Conservation (phyloP, 2,888 invertebrate genomes). For the Rhodophaea formosa region DNA sequence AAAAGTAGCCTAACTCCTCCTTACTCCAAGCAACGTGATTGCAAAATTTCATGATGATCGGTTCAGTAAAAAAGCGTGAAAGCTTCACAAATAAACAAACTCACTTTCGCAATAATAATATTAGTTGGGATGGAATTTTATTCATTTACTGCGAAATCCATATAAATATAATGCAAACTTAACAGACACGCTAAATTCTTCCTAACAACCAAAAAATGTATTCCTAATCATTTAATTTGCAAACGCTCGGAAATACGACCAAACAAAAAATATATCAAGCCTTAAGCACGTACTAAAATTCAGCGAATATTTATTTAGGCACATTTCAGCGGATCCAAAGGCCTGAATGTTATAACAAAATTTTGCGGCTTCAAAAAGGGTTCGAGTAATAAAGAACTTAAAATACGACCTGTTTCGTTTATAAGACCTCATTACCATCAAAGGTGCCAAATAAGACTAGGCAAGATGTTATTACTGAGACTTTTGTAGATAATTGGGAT, state of each 20-base stretch:
- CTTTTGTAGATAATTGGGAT: neutral
- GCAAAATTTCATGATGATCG: too few species aligned
- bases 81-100: too few species aligned
- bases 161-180: too few species aligned
- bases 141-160: too few species aligned
- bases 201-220: neutral
- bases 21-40: too few species aligned
- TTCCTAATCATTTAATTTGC: neutral
- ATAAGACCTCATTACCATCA: slow-evolving; percentile 4
- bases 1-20: too few species aligned
- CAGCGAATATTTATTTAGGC: slow-evolving; percentile 9
- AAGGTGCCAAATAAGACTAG: neutral
- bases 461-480: neutral
- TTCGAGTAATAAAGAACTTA: slow-evolving; percentile 1
- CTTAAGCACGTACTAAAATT: slow-evolving; percentile 1
- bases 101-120: too few species aligned
- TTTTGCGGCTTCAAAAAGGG: neutral
- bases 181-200: neutral
- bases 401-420: slow-evolving; percentile 12
- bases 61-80: too few species aligned
- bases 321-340: neutral
- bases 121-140: too few species aligned
- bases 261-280: slow-evolving; percentile 1
- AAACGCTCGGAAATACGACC: neutral
- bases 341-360: slow-evolving; percentile 1